Base-by-base conservation (phyloP, 2,888 invertebrate genomes). In the Marronus borbonicus region DNA sequence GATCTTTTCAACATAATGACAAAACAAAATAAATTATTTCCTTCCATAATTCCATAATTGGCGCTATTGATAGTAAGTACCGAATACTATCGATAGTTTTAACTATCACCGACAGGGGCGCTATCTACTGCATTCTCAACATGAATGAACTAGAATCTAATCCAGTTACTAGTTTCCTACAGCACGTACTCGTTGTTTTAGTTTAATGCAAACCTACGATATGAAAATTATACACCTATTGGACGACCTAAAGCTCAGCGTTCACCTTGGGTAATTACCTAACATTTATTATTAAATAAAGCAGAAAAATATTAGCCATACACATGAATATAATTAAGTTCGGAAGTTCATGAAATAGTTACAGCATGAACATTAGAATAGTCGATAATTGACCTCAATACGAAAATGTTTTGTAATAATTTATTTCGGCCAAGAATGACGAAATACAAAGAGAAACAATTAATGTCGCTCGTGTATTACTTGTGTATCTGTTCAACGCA, bases 371-470 rank as follows among this genome's bases (percentile, higher is more conserved):
- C 49, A 50, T 68, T 68, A 68, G 50, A 52, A 62, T 62, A 62
- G 24, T 28, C 28, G 31, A 50, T 50, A 68, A 50, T 68, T 68
- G 68, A 68, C 68, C 68, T 50, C 24, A 31, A 68, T 50, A 68
- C 50, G 62, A 68, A 68, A 28, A 49, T 28, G 28, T 20, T 12
- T 3, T 24, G 14, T 31, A 20, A 28, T 66, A 66, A 66, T 44
- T 68, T 5, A 68, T 50, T 50, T 28, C 7, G 28, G 24, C 28
- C 28, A 49, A 68, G 14, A 10, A 68, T 24, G n/a, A 50, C 24
- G 65, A 20, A 66, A 31, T 31, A 62, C 24, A 31, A 10, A 28
- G 14, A 14, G n/a, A 31, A 31, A 62, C 62, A 31, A 62, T 62
- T 62, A 62, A 31, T 7, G 28, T 28, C 28, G 12, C 8, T 62